A percentile compares a stretch with the other conserved stretches of the same genome.
Conservation (phyloP, 1,140 invertebrate species). For the Megathymus violae region DNA sequence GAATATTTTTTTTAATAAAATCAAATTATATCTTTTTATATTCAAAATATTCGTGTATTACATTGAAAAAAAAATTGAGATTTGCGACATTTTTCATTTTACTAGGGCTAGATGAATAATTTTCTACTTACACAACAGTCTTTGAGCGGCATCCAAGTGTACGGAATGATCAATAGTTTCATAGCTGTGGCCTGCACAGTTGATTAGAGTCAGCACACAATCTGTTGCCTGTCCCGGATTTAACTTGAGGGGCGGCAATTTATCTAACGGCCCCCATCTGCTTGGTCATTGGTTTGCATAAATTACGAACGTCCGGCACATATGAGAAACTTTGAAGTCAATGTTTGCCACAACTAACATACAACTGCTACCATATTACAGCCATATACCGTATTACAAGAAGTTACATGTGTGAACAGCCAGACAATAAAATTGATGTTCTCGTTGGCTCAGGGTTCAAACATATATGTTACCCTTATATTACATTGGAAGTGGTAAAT, state of each 20-base stretch:
- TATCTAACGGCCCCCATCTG: conserved; percentile 31
- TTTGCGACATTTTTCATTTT: too few species aligned
- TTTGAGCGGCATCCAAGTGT: not conserved
- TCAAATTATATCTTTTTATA: too few species aligned
- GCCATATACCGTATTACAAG: not conserved
- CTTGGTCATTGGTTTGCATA: conserved; percentile 33
- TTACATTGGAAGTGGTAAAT: too few species aligned
- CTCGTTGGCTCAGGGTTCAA: not conserved
- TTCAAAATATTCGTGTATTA: too few species aligned
- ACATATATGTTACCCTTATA: not conserved
- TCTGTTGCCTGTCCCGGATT: conserved; percentile 34
- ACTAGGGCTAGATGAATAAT: too few species aligned
- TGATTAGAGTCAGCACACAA: conserved; percentile 37
- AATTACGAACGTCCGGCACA: conserved; percentile 32
- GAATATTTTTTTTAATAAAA: too few species aligned
- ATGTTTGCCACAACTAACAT: conserved; percentile 29
- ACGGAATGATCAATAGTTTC: conserved; percentile 22
- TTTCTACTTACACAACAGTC: not conserved
- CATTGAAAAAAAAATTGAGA: too few species aligned
- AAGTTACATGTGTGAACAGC: not conserved
- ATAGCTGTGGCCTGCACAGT: conserved; percentile 22
- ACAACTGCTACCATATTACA: conserved; percentile 18
- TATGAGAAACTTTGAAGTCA: conserved; percentile 33
- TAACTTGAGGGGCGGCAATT: conserved; percentile 33
- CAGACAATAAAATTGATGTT: not conserved